Evolutionary conservation across 2,113 vertebrate species (phyloP).

Genomic region (Odontophorus gujanensis): DNA sequence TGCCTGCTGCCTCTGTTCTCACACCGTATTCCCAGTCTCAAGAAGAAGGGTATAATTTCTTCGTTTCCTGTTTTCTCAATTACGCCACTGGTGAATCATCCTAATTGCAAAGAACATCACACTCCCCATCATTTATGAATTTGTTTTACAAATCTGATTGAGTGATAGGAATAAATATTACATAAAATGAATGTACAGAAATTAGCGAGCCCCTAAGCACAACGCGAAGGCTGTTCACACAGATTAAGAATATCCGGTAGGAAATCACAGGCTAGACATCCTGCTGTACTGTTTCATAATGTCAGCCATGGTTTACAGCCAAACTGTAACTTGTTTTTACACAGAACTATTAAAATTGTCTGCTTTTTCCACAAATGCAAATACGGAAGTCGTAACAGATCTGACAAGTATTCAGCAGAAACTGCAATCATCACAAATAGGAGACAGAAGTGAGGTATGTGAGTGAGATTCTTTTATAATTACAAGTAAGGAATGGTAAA

Average conservation of each 20-base stretch:
- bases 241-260: background rate
- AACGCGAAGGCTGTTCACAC: background rate
- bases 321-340: background rate
- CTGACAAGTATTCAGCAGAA: background rate
- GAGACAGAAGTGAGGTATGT: background rate
- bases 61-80: slow-evolving; percentile 14
- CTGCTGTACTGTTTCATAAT: accelerated
- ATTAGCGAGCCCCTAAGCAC: background rate
- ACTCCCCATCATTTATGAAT: slow-evolving; percentile 34
- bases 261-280: background rate
- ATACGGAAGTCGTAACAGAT: background rate
- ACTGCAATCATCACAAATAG: background rate
- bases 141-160: slow-evolving; percentile 51
- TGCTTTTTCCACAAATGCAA: background rate
- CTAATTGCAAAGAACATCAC: slow-evolving; percentile 39
- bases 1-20: background rate
- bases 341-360: background rate
- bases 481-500: background rate
- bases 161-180: slow-evolving; percentile 7
- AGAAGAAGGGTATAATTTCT: slow-evolving; percentile 10
- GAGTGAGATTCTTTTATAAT: background rate
- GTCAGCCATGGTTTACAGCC: background rate
- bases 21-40: background rate
- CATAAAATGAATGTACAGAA: background rate
- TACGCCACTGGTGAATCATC: slow-evolving; percentile 37